phyloP scores from a whole-genome alignment of 2,113 vertebrate genomes.

The Mus musculus region DNA sequence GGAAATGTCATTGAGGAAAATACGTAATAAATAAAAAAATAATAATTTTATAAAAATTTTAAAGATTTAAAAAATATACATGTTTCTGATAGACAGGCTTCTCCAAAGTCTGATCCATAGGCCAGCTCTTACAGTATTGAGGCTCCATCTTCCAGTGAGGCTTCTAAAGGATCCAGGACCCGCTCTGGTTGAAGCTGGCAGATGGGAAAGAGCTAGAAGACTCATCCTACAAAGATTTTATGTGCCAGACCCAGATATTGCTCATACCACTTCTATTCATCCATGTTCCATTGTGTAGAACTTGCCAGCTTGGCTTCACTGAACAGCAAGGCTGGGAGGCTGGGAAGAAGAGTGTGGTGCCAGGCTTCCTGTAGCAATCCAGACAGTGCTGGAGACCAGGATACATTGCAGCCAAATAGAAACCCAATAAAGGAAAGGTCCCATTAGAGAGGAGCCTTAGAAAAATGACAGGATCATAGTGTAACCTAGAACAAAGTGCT shows the following conservation, averaged over 20 bases:
- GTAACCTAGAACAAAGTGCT: background rate
- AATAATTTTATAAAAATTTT: background rate
- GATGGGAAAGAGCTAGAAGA: background rate
- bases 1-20: no score
- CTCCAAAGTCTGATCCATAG: background rate
- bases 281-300: background rate
- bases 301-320: background rate
- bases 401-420: background rate
- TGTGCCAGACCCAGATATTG: background rate
- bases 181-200: background rate
- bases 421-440: conserved; percentile 14
- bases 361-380: background rate
- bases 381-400: background rate
- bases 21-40: no score
- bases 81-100: background rate
- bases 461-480: background rate
- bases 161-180: background rate
- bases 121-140: background rate
- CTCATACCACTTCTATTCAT: background rate
- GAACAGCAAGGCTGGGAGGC: background rate
- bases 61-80: background rate
- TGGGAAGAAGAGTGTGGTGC: background rate
- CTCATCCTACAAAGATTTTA: background rate
- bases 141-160: background rate
- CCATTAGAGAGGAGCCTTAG: background rate